Conservation (phyloP, 2,797 vertebrate genomes). For the Poeciliopsis presidionis region DNA sequence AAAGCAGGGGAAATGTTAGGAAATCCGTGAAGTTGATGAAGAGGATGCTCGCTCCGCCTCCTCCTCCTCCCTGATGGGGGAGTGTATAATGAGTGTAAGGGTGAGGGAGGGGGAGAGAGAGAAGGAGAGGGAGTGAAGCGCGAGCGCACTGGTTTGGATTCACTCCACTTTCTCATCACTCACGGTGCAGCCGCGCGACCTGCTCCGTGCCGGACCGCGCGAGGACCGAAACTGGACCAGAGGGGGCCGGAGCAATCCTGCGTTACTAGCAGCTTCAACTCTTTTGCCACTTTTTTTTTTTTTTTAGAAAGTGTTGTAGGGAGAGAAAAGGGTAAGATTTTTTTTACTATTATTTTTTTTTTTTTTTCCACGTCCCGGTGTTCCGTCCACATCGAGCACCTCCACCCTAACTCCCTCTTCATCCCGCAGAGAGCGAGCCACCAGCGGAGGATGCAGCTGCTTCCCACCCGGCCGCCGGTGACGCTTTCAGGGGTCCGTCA, state of each 20-base stretch:
- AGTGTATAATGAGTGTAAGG: slow-evolving; percentile 37
- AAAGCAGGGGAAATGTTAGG: slow-evolving; percentile 33
- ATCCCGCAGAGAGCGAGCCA: slow-evolving; percentile 29
- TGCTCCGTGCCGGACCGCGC: slow-evolving; percentile 68
- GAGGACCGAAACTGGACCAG: slow-evolving; percentile 53
- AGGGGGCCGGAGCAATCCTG: not conserved
- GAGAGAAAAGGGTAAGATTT: not conserved
- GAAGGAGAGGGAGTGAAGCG: slow-evolving; percentile 39
- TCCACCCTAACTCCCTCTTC: slow-evolving; percentile 11
- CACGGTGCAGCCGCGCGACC: slow-evolving; percentile 60
- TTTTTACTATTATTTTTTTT: not conserved
- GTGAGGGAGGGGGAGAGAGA: slow-evolving; percentile 23
- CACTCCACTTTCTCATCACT: slow-evolving; percentile 75
- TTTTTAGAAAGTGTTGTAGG: not conserved
- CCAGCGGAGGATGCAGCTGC: slow-evolving; percentile 60
- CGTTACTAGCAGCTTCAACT: not conserved
- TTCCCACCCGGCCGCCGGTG: slow-evolving; percentile 30
- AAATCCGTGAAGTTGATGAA: slow-evolving; percentile 54
- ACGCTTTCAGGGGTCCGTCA: slow-evolving; percentile 51
- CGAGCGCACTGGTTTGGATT: slow-evolving; percentile 66
- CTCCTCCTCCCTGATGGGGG: slow-evolving; percentile 28
- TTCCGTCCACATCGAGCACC: slow-evolving; percentile 16
- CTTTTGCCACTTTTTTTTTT: slow-evolving; percentile 21
- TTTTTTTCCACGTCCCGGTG: slow-evolving; percentile 2
- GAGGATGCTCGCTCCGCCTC: slow-evolving; percentile 60